Base-by-base conservation (phyloP, 2,888 invertebrate species). In the Hypolimnas misippus region DNA sequence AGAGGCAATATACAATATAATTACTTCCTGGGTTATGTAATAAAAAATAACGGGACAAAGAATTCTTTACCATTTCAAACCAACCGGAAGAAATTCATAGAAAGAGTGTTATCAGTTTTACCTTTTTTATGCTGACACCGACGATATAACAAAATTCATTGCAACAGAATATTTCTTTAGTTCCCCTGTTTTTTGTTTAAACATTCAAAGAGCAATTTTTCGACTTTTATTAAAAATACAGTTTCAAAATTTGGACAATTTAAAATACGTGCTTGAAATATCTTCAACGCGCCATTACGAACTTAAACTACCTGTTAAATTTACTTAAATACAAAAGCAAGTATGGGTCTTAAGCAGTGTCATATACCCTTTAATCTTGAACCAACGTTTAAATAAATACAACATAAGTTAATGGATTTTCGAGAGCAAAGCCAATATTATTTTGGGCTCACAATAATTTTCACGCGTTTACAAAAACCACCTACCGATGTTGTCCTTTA, bases 351-450 rank as follows among this genome's bases (percentile, higher is more conserved):
- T 0, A 38, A n/a, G 35, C 57, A 68, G 63, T 66, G 63, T 73
- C 68, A 67, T 70, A 72, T 67, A 62, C 69, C 55, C 58, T 67
- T 65, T 67, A 65, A 70, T 69, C 68, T 63, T 51, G 42, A 70
- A 73, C 76, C 73, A 65, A 71, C 72, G 76, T 75, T 80, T 78
- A 81, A 84, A 87, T 76, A 84, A 73, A 79, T 80, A 87, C 79
- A 86, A 87, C 83, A 87, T 79, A 82, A 81, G 80, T 78, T 89
- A 89, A 89, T 89, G 87, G 87, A 81, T 87, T 89, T 86, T 87
- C 74, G 74, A 89, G 88, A 84, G 89, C 82, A 81, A 76, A 70
- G 75, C 73, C 83, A 92, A 92, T 90, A 90, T 91, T 92, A 86
- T 91, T 88, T 86, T 77, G 85, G 83, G 82, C 80, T 76, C 82